A percentile compares a stretch with the other conserved stretches of the same genome.
These are phyloP conservation scores for Bolborhynchus lineola DNA, from an alignment of 2,113 vertebrate species.

Conservation along the genomic window DNA sequence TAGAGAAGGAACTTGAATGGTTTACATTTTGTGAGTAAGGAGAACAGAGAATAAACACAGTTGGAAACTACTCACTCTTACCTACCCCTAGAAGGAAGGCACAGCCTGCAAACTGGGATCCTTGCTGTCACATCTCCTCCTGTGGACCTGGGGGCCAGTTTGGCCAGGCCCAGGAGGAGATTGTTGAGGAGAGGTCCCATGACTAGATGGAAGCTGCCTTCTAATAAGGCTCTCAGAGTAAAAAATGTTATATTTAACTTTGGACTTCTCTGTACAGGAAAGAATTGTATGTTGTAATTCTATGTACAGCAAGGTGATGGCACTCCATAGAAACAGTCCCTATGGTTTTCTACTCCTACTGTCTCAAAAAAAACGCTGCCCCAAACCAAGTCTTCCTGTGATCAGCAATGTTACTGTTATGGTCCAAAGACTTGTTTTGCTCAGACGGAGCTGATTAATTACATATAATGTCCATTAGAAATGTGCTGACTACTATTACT, in stretches of 20 bases:
- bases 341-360: neutral
- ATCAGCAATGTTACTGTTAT: slow-evolving; percentile 35
- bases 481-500: slow-evolving; percentile 64
- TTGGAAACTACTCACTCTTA: neutral
- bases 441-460: slow-evolving; percentile 70
- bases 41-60: neutral
- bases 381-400: neutral
- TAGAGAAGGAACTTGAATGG: neutral
- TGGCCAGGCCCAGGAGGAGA: neutral
- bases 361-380: neutral
- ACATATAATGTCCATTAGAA: slow-evolving; percentile 76
- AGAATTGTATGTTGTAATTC: neutral
- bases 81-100: neutral
- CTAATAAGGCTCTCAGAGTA: neutral
- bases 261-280: neutral
- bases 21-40: neutral
- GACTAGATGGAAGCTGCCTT: neutral
- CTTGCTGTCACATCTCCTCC: neutral
- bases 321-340: neutral
- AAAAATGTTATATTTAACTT: neutral
- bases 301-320: neutral
- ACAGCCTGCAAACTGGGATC: neutral
- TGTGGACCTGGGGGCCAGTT: neutral
- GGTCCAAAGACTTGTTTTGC: slow-evolving; percentile 41
- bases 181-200: neutral